Evolutionary conservation across 1,140 invertebrate species (phyloP), one percentile per base, ranked within the genome.

Genomic region (Pogonomyrmex barbatus): DNA sequence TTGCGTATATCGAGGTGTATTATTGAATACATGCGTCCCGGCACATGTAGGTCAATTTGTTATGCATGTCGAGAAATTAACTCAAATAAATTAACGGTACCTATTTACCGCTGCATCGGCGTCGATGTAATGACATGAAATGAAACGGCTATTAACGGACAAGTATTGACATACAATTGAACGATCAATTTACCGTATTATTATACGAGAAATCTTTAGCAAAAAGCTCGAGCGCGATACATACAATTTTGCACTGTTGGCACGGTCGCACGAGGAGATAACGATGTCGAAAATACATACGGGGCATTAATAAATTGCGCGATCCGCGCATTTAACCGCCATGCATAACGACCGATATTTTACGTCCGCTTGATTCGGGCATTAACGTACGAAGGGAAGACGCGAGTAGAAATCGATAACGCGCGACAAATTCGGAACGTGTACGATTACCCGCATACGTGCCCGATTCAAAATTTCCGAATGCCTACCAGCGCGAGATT

Each of bases 1-100:
- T 10, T 56, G 33, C n/a, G 58, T 42, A 14, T 45, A 60, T 83
- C 17, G 30, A 9, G 54, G 4, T 17, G 33, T 47, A 75, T 75
- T 83, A 83, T 83, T 75, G 54, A 83, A 83, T 83, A 60, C 24
- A 75, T 47, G 54, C 79, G 30, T 83, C 54, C 79, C 68, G 42
- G 68, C 54, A 50, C 79, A 83, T 83, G 33, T 75, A 60, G 79
- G 79, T 75, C 68, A 75, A 83, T 83, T 83, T 83, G 68, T 75
- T 75, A 75, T 62, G 68, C 79, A 83, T 42, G 79, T 60, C 52
- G 79, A 83, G 79, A 83, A 83, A 83, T 83, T 83, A 83, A 73
- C 68, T 83, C 79, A 62, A 83, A 83, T 83, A 83, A 83, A 83
- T 83, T 83, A 83, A 83, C 79, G 56, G 30, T 62, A 82, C 52